These are phyloP conservation scores for Oncorhynchus nerka DNA, from an alignment of 2,113 vertebrate species.

Conservation along the genomic window DNA sequence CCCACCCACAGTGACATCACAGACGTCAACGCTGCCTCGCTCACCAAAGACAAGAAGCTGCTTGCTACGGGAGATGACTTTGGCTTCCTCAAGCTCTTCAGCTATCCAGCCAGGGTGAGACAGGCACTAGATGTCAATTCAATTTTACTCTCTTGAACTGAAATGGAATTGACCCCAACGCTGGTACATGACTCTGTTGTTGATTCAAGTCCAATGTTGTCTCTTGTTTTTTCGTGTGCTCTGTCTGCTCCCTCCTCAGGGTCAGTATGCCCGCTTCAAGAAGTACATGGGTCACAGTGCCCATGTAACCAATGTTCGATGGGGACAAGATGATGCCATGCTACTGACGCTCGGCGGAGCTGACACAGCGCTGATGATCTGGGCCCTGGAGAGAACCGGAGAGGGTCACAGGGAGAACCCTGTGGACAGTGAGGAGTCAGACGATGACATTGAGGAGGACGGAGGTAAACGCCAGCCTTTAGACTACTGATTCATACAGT, in stretches of 20 bases:
- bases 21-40: constrained; percentile 86
- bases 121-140: background rate
- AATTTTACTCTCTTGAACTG: background rate
- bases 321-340: constrained; percentile 89
- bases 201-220: background rate
- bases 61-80: constrained; percentile 94
- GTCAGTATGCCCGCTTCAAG: constrained; percentile 89
- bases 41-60: constrained; percentile 84
- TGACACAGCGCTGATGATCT: constrained; percentile 95
- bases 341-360: constrained; percentile 93
- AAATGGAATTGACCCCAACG: background rate
- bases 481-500: no score
- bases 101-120: constrained; percentile 89
- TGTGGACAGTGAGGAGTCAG: constrained; percentile 94
- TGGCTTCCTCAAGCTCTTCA: constrained; percentile 93
- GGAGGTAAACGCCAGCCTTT: constrained; percentile 77
- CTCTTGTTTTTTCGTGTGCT: background rate
- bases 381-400: constrained; percentile 81
- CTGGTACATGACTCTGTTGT: background rate
- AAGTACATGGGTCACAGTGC: constrained; percentile 95
- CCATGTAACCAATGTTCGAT: constrained; percentile 91
- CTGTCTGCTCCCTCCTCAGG: constrained; percentile 66
- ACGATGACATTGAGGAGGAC: constrained; percentile 91
- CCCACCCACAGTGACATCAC: constrained; percentile 75
- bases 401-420: constrained; percentile 84